A percentile compares a stretch with the other conserved stretches of the same genome.
Conservation (phyloP, 2,888 invertebrate genomes). For the Laothoe populi region DNA sequence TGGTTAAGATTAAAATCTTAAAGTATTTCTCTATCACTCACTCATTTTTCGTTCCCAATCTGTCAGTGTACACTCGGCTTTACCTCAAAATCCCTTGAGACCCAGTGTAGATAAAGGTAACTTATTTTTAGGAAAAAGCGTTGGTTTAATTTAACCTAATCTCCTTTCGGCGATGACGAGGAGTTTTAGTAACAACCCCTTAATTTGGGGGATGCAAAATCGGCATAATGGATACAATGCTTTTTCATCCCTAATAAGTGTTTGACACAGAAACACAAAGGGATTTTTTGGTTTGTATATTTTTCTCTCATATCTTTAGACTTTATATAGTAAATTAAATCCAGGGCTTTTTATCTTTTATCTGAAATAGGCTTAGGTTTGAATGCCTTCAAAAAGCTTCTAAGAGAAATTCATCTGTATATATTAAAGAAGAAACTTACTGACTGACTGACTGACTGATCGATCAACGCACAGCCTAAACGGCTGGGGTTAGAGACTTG, state of each 20-base stretch:
- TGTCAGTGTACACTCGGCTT: neutral
- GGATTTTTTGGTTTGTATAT: neutral
- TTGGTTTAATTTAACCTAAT: constrained; percentile 12
- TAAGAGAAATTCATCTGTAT: too few relatives aligned
- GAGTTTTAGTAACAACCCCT: constrained; percentile 18
- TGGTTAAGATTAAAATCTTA: too few relatives aligned
- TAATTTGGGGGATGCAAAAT: constrained; percentile 18
- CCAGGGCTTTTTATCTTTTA: too few relatives aligned
- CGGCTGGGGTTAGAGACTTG: too few relatives aligned
- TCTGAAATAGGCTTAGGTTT: too few relatives aligned
- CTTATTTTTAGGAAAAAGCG: constrained; percentile 7
- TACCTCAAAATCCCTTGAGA: neutral
- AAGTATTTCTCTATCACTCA: neutral
- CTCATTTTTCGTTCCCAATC: neutral
- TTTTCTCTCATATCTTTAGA: neutral
- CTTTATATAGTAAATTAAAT: too few relatives aligned
- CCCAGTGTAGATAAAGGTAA: neutral
- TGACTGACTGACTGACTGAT: too few relatives aligned
- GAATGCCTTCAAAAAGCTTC: too few relatives aligned
- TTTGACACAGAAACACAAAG: neutral
- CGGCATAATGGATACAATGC: constrained; percentile 17
- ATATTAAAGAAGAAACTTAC: too few relatives aligned
- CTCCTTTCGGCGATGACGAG: constrained; percentile 8
- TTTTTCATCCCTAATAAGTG: neutral
- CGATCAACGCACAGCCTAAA: too few relatives aligned